Base-by-base conservation (phyloP, 2,113 vertebrate species). In the Tetraodon nigroviridis region DNA sequence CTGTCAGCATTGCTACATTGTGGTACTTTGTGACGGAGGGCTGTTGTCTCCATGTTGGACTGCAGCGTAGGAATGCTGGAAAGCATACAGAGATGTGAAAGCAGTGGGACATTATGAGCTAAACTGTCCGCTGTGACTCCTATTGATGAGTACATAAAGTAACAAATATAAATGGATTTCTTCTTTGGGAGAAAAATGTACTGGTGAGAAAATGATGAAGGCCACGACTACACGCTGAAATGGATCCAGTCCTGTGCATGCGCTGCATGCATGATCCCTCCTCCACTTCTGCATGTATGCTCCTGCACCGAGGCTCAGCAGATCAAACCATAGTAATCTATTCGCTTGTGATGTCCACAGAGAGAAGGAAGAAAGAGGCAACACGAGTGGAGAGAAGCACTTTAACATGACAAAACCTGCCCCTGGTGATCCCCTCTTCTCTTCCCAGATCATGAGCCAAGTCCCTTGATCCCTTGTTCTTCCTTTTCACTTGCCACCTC, bases 361-460 rank as follows among this genome's bases (percentile, higher is more conserved):
- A 51, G 69, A 47, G 53, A 55, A 18, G 44, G 53, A 7, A 48
- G 20, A 48, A 58, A 66, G 20, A 58, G 64, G 64, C 68, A 75
- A 72, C 76, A 71, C 62, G 75, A 63, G 42, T 59, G 13, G 55
- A 78, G 70, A 75, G 78, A 70, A 61, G 54, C 16, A 5, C 51
- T 87, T 89, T 87, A 86, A 84, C 88, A 87, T 89, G 84, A 89
- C 87, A 89, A 88, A 89, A 84, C 81, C 77, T 24, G 67, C 81
- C 84, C 76, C 84, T 51, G 73, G 71, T 78, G 81, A 81, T 78
- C 82, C 74, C 53, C 75, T 71, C 67, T 65, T 73, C 70, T 78
- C 65, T 64, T 69, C 55, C 65, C 73, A 16, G 80, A 69, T 71
- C 49, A 14, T 72, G 81, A 82, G 59, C 56, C 63, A 65, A 70